Evolutionary conservation across 1,140 invertebrate genomes (phyloP).

Genomic region (Musca vetustissima): DNA sequence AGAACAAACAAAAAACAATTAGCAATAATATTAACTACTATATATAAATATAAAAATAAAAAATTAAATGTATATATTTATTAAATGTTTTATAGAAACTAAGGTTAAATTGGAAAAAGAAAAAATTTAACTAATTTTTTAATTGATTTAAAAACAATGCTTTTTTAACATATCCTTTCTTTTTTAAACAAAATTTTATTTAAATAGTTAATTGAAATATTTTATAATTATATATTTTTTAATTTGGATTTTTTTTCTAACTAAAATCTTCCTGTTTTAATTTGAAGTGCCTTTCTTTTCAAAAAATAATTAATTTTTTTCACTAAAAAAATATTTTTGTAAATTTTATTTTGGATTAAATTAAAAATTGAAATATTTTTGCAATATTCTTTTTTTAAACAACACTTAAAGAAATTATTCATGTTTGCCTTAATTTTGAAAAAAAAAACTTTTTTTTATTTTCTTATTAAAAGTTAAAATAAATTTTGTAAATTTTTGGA

Average conservation of each 20-base stretch:
- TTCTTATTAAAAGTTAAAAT: conserved; percentile 2
- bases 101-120: background rate
- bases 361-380: too few relatives aligned
- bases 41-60: too few relatives aligned
- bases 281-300: conserved; percentile 21
- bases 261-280: conserved; percentile 7
- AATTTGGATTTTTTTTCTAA: conserved; percentile 5
- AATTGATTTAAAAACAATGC: background rate
- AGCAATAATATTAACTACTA: background rate
- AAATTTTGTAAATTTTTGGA: background rate
- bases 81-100: conserved; percentile 1
- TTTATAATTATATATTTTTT: background rate
- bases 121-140: background rate
- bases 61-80: conserved; percentile 13
- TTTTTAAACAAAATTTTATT: background rate
- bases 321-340: background rate
- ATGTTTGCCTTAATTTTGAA: too few relatives aligned
- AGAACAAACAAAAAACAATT: too few relatives aligned
- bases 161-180: background rate
- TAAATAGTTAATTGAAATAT: background rate
- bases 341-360: background rate
- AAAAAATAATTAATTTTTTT: background rate
- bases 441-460: too few relatives aligned
- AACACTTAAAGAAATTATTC: too few relatives aligned
- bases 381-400: too few relatives aligned